Evolutionary conservation across 1,140 invertebrate genomes (phyloP).

Genomic region (Drosophila santomea): DNA sequence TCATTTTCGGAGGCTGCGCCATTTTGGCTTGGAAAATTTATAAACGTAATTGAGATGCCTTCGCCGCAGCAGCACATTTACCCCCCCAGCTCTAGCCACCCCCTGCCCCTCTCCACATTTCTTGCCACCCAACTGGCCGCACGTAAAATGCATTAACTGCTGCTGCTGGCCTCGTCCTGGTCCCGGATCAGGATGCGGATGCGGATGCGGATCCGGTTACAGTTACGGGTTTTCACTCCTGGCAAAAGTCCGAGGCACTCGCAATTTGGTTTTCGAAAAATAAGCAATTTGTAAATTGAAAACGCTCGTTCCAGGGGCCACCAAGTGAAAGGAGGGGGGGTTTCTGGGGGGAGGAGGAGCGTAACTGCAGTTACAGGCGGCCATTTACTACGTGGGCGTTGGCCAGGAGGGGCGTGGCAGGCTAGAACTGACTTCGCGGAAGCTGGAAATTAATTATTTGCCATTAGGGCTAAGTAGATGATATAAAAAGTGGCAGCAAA

Average conservation of each 20-base stretch:
- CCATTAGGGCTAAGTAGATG: slow-evolving; percentile 84
- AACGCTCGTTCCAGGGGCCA: slow-evolving; percentile 55
- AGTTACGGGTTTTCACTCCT: slow-evolving; percentile 27
- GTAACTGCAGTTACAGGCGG: slow-evolving; percentile 55
- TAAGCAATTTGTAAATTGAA: slow-evolving; percentile 84
- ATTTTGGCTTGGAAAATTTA: slow-evolving; percentile 77
- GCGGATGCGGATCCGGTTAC: slow-evolving; percentile 46
- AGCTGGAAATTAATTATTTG: slow-evolving; percentile 85
- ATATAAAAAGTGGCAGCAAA: slow-evolving; percentile 79
- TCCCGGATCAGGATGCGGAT: slow-evolving; percentile 37
- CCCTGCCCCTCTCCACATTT: neutral
- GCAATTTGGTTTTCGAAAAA: slow-evolving; percentile 81
- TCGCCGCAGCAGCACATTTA: slow-evolving; percentile 25
- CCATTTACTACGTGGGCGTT: slow-evolving; percentile 44
- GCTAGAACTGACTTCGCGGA: slow-evolving; percentile 57
- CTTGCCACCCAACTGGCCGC: slow-evolving; percentile 55
- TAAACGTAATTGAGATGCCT: slow-evolving; percentile 76
- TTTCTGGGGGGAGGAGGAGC: neutral
- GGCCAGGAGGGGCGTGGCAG: slow-evolving; percentile 18
- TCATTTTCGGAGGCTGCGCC: slow-evolving; percentile 68
- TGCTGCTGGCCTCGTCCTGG: slow-evolving; percentile 35
- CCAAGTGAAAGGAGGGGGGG: neutral
- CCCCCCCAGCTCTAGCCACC: neutral
- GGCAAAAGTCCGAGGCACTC: slow-evolving; percentile 73
- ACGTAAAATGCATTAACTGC: slow-evolving; percentile 83